Evolutionary conservation across 1,140 invertebrate species (phyloP).

Genomic region (Holotrichia oblita): DNA sequence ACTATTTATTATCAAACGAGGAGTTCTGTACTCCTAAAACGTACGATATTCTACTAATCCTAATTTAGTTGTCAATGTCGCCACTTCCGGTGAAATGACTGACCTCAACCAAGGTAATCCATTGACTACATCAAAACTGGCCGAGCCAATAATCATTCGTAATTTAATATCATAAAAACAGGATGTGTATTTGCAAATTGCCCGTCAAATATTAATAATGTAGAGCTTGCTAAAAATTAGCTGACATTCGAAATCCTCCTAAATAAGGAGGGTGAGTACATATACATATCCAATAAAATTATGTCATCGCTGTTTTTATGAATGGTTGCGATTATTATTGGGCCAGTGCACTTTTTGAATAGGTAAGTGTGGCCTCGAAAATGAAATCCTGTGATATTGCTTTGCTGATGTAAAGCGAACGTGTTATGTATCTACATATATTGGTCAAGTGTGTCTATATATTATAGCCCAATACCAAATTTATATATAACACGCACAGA

Average conservation of each 20-base stretch:
- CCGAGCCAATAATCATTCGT: neutral
- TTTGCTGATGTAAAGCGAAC: neutral
- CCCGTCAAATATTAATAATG: slow-evolving; percentile 17
- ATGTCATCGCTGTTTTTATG: neutral
- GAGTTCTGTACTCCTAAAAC: too few relatives aligned
- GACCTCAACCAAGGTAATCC: slow-evolving; percentile 27
- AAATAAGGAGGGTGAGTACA: neutral
- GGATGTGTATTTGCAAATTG: slow-evolving; percentile 24
- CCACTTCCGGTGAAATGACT: slow-evolving; percentile 22
- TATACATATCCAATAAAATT: slow-evolving; percentile 13
- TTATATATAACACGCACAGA: too few relatives aligned
- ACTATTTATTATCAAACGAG: too few relatives aligned
- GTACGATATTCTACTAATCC: neutral
- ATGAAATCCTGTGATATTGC: neutral
- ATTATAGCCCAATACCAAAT: too few relatives aligned
- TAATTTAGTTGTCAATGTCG: slow-evolving; percentile 1
- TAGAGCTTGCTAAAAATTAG: neutral
- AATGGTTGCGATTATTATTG: neutral
- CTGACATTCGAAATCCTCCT: neutral
- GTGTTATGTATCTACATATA: too few relatives aligned
- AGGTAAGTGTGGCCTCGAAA: neutral
- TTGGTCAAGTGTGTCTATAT: too few relatives aligned
- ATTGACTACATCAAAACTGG: neutral
- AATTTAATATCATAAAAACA: slow-evolving; percentile 23
- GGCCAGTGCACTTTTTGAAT: neutral